Conservation (phyloP, 2,113 vertebrate species). For the Potamarius usumacintae region DNA sequence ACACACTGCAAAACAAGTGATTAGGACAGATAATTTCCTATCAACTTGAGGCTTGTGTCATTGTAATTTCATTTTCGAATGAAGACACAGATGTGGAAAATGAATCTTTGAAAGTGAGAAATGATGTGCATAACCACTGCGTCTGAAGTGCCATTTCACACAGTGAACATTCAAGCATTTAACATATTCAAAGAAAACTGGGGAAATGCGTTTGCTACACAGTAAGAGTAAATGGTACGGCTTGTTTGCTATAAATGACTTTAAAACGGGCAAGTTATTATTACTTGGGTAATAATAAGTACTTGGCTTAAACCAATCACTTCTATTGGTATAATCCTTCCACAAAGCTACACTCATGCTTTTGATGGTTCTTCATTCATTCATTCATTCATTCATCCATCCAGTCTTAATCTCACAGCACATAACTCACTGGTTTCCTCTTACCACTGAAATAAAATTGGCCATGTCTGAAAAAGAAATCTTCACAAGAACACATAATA, state of each 20-base stretch:
- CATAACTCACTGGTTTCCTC: background rate
- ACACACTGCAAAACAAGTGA: constrained; percentile 51
- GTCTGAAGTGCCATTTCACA: constrained; percentile 18
- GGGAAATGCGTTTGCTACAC: background rate
- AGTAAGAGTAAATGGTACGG: constrained; percentile 23
- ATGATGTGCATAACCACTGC: constrained; percentile 22
- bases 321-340: too few relatives aligned
- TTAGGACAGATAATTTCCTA: constrained; percentile 58
- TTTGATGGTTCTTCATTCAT: background rate
- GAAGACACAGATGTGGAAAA: constrained; percentile 48
- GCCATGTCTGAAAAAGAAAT: background rate
- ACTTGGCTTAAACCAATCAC: too few relatives aligned
- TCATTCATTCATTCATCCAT: background rate
- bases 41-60: constrained; percentile 38
- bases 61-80: constrained; percentile 66
- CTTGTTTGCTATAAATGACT: constrained; percentile 22
- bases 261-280: background rate
- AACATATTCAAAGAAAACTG: background rate
- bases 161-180: background rate
- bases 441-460: background rate
- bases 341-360: background rate
- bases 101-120: constrained; percentile 50
- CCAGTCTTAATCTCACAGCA: background rate
- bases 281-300: background rate
- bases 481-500: background rate